Base-by-base conservation (phyloP, 2,888 invertebrate species). In the Melieria picta region DNA sequence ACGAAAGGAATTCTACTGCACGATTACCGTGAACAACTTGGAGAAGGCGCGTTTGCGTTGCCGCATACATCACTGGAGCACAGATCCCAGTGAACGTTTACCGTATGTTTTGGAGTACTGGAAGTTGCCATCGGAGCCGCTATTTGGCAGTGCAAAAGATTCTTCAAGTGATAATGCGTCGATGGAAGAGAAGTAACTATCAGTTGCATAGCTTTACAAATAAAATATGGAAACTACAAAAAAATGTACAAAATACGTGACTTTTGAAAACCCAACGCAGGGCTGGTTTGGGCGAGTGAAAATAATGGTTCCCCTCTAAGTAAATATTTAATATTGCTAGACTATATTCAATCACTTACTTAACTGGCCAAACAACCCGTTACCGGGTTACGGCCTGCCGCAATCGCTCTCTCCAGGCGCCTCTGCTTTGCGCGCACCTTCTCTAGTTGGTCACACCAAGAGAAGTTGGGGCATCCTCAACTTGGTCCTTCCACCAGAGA, bases 1-100 rank as follows among this genome's bases (percentile, higher is more conserved):
- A 84, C 90, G 90, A 13, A 96, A 95, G 84, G 92, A 94, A 80
- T 96, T 97, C 87, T 90, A 88, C 80, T 89, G 94, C n/a, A 93
- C 90, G 57, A 89, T 97, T 10, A 94, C 91, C 4, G 92, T 94
- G 85, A 90, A 91, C 84, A 84, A 83, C 61, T 73, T 83, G 61
- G 95, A 95, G 85, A 90, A 90, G 80, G 92, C 92, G 0, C 90
- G 90, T 75, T 92, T 96, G 0, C 89, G 93, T 75, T 95, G 95
- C 82, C 88, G 91, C 76, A 89, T 96, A 68, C 92, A 93, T 83
- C 96, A 96, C 82, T 93, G 93, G 92, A 91, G 91, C 70, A 90
- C 90, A 4, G 90, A 91, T 77, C 83, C 88, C 4, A 85, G 89
- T 52, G 91, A 93, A 5, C 88, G 91, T 71, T 80, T 93, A 43